A percentile compares a stretch with the other conserved stretches of the same genome.
phyloP scores from a whole-genome alignment of 2,888 invertebrate genomes.

The Malacosoma neustria region DNA sequence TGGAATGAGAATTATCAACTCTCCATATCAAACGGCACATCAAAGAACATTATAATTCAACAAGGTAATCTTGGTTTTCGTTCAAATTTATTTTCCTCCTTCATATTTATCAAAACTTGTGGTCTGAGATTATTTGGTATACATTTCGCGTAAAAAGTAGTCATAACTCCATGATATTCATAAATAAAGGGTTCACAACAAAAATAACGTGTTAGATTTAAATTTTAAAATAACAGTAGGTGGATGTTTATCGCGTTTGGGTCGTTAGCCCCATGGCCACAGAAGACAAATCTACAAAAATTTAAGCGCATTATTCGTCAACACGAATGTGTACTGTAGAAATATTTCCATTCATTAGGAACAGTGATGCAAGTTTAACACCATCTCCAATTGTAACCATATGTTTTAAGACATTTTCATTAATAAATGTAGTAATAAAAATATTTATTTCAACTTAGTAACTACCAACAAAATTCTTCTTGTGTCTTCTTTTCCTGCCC shows the following conservation, averaged over 20 bases:
- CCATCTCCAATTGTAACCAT: no score
- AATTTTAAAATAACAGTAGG: slow-evolving; percentile 14
- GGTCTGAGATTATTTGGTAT: neutral
- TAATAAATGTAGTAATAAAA: no score
- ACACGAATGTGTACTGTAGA: no score
- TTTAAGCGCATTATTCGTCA: no score
- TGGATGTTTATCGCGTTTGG: slow-evolving; percentile 23
- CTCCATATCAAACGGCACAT: neutral
- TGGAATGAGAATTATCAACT: neutral
- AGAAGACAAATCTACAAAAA: no score
- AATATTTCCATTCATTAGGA: no score
- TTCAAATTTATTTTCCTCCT: slow-evolving; percentile 16
- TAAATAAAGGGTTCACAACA: slow-evolving; percentile 32
- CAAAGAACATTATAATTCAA: neutral
- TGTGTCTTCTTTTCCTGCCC: no score
- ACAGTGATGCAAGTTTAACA: no score
- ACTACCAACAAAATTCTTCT: no score
- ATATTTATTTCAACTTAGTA: no score
- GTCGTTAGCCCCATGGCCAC: slow-evolving; percentile 23
- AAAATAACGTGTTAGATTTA: slow-evolving; percentile 23
- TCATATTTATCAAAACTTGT: neutral
- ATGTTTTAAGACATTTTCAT: no score
- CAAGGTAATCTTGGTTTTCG: neutral
- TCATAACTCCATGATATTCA: slow-evolving; percentile 14
- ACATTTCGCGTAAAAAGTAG: slow-evolving; percentile 5